Evolutionary conservation across 2,797 vertebrate genomes (phyloP).

Genomic region (Gallinago nigripennis): DNA sequence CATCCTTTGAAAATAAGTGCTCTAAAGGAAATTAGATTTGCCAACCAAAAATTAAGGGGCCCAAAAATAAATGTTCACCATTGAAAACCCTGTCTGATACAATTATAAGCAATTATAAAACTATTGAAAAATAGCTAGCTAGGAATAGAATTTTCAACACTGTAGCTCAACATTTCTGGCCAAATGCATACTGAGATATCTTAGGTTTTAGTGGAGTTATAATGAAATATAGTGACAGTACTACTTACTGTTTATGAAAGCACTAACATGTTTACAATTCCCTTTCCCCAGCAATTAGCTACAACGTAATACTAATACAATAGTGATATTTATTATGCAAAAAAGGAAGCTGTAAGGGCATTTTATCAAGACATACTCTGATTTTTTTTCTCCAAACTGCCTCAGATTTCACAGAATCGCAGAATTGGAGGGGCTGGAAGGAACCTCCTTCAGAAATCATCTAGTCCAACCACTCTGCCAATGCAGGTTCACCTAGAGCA

Average conservation of each 20-base stretch:
- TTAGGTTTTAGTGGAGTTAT: constrained; percentile 37
- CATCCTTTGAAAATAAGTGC: background rate
- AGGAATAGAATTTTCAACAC: background rate
- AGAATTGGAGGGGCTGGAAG: too few relatives aligned
- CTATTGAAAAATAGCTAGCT: background rate
- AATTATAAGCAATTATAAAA: background rate
- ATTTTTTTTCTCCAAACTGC: background rate
- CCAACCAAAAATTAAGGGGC: background rate
- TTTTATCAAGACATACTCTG: background rate
- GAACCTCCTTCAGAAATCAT: too few relatives aligned
- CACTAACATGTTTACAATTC: background rate
- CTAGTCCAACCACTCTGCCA: too few relatives aligned
- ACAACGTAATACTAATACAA: background rate
- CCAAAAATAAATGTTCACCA: background rate
- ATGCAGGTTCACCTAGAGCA: too few relatives aligned
- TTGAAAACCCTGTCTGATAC: background rate
- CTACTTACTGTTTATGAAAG: background rate
- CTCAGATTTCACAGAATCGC: background rate
- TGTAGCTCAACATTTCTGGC: background rate
- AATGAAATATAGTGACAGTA: constrained; percentile 21
- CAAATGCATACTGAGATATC: background rate
- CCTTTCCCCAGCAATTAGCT: constrained; percentile 27
- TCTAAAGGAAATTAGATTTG: background rate
- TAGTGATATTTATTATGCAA: background rate
- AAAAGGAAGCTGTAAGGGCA: background rate